A percentile compares a stretch with the other conserved stretches of the same genome.
Conservation (phyloP, 2,797 vertebrate genomes). For the Eupleurogrammus muticus region DNA sequence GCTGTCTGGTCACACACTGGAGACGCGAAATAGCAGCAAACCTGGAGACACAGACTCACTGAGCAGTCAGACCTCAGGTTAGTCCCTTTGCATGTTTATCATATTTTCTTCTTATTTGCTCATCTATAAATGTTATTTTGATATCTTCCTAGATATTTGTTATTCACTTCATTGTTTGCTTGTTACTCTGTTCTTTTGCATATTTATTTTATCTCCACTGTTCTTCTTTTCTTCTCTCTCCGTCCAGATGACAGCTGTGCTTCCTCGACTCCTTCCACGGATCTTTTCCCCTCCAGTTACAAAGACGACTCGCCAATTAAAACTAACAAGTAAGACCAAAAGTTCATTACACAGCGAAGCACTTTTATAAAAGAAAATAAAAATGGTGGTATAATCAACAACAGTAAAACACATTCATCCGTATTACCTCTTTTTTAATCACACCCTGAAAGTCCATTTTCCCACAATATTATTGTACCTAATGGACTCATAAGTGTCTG, state of each 20-base stretch:
- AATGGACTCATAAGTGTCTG: constrained; percentile 14
- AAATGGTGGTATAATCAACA: neutral
- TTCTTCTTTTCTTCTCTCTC: constrained; percentile 11
- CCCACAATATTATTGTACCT: neutral
- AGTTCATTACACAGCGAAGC: neutral
- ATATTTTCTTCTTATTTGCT: neutral
- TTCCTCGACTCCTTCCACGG: constrained; percentile 68
- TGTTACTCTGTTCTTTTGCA: neutral
- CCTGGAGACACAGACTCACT: constrained; percentile 79
- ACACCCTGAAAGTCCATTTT: neutral
- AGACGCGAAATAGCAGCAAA: constrained; percentile 54
- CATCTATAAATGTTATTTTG: neutral
- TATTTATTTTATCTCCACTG: constrained; percentile 3
- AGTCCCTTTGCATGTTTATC: neutral
- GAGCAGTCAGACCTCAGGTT: constrained; percentile 82
- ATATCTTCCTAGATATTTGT: neutral
- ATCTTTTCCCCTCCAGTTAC: constrained; percentile 64
- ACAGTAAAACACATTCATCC: neutral
- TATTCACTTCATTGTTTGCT: constrained; percentile 1
- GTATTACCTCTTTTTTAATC: too few relatives aligned
- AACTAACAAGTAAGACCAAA: constrained; percentile 54
- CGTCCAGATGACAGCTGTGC: constrained; percentile 73
- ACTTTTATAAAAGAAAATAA: neutral
- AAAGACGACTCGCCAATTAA: constrained; percentile 60
- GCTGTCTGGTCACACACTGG: constrained; percentile 79